These are phyloP conservation scores for Lacanobia oleracea DNA, from an alignment of 2,888 invertebrate genomes.

Conservation along the genomic window DNA sequence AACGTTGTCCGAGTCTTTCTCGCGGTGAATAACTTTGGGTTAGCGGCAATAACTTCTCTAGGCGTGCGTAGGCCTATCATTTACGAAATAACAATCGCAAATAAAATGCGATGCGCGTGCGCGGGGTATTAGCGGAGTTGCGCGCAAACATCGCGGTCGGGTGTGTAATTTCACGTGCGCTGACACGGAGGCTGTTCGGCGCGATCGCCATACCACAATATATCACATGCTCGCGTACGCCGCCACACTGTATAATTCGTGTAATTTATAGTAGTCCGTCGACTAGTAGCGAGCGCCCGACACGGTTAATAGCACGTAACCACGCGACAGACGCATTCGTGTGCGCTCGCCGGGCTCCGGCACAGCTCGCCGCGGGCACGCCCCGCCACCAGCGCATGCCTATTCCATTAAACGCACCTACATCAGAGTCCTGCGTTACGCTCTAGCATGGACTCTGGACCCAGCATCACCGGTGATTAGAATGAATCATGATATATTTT, in stretches of 20 bases:
- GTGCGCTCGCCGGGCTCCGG: slow-evolving; percentile 63
- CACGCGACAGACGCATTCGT: slow-evolving; percentile 87
- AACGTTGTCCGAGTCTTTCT: slow-evolving; percentile 79
- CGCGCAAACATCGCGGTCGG: slow-evolving; percentile 82
- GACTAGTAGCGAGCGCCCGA: slow-evolving; percentile 84
- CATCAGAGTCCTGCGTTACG: slow-evolving; percentile 70
- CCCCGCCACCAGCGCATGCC: slow-evolving; percentile 63
- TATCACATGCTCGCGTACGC: slow-evolving; percentile 86
- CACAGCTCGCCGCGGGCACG: slow-evolving; percentile 65
- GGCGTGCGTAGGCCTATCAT: slow-evolving; percentile 83
- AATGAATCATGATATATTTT: slow-evolving; percentile 47
- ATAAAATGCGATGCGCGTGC: slow-evolving; percentile 79
- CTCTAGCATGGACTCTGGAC: slow-evolving; percentile 65
- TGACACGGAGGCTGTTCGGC: slow-evolving; percentile 81
- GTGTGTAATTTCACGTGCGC: slow-evolving; percentile 88
- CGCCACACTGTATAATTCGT: slow-evolving; percentile 88
- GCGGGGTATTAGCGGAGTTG: slow-evolving; percentile 80
- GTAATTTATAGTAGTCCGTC: slow-evolving; percentile 86
- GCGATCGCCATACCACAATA: slow-evolving; percentile 84
- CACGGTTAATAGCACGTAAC: slow-evolving; percentile 86
- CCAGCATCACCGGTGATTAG: slow-evolving; percentile 48
- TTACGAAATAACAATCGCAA: slow-evolving; percentile 86
- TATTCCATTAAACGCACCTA: slow-evolving; percentile 78
- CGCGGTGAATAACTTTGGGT: slow-evolving; percentile 80
- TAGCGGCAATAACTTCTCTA: slow-evolving; percentile 83